Evolutionary conservation across 2,797 vertebrate genomes (phyloP), one percentile per base, ranked within the genome.

Genomic region (Zalophus californianus): DNA sequence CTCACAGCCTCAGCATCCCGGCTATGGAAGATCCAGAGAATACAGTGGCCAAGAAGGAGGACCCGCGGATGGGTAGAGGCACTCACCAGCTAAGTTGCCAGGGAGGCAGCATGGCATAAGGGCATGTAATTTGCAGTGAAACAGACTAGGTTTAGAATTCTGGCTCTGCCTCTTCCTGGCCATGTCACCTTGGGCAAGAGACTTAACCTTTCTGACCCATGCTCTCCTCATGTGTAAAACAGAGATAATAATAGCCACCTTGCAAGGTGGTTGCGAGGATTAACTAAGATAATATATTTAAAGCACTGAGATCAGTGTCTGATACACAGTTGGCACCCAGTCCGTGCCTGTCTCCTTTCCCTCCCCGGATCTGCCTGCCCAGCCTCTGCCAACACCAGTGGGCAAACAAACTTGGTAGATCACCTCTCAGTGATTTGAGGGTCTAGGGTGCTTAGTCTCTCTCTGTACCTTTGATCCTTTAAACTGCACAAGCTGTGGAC

Each of bases 311-410:
- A 68, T 90, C 96, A 60, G 92, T 64, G 62, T 86, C 95, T 96
- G 97, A 96, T 95, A 97, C 96, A 95, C 90, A 94, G 50, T 86
- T 97, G 97, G 90, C 94, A 96, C 50, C 85, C 90, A 82, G 48
- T 93, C 96, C 90, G 93, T 97, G 87, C 85, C 60, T 52, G 48
- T 96, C 97, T 97, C 96, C 95, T 94, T 96, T 93, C 90, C 84
- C 56, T 96, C 68, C 72, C 50, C 72, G 13, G 4, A 52, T 56
- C 64, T 41, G 68, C n/a, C 73, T 52, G n/a, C 80, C 85, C 66
- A 78, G 72, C 21, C 38, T 94, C 73, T 97, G 97, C 94, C 96
- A 97, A 70, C 11, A 93, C 85, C 85, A 86, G 44, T 77, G 97
- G 90, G 90, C 92, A 95, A 93, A 95, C 56, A 86, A 62, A 87